phyloP scores from a whole-genome alignment of 2,888 invertebrate genomes.

The Parthenolecanium corni region DNA sequence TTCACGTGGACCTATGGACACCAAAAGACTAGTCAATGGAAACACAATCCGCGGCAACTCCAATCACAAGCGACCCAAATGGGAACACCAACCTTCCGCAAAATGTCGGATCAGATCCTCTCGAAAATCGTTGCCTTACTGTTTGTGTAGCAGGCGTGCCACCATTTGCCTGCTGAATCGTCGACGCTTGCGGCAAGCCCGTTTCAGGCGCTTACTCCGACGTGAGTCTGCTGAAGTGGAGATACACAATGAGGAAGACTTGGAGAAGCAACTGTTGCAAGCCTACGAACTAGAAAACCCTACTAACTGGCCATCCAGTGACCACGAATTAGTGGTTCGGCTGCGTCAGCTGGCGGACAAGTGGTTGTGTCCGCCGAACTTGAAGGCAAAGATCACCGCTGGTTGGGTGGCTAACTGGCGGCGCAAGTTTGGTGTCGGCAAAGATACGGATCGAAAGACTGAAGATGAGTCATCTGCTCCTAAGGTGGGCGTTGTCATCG shows the following conservation, averaged over 20 bases:
- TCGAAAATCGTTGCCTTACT: not conserved
- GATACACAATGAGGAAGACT: not conserved
- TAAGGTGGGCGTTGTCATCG: constrained; percentile 19
- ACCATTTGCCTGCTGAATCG: not conserved
- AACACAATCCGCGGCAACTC: too few relatives aligned
- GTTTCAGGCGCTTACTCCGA: too few relatives aligned
- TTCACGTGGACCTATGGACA: too few relatives aligned
- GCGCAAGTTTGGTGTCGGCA: not conserved
- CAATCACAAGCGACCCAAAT: not conserved
- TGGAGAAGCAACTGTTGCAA: not conserved
- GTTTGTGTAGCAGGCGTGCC: not conserved
- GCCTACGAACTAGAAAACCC: not conserved
- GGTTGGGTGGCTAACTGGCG: constrained; percentile 13
- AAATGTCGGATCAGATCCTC: not conserved
- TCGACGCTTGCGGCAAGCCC: not conserved
- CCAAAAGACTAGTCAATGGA: too few relatives aligned
- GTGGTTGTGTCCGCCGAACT: constrained; percentile 8
- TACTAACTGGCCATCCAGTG: not conserved
- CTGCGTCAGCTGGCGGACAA: not conserved
- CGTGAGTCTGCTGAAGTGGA: not conserved
- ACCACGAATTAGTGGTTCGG: not conserved
- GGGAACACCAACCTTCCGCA: not conserved
- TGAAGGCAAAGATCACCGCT: constrained; percentile 3
- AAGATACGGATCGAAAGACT: not conserved
- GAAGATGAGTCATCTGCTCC: too few relatives aligned